Base-by-base conservation (phyloP, 2,797 vertebrate genomes). In the Hemibagrus guttatus region DNA sequence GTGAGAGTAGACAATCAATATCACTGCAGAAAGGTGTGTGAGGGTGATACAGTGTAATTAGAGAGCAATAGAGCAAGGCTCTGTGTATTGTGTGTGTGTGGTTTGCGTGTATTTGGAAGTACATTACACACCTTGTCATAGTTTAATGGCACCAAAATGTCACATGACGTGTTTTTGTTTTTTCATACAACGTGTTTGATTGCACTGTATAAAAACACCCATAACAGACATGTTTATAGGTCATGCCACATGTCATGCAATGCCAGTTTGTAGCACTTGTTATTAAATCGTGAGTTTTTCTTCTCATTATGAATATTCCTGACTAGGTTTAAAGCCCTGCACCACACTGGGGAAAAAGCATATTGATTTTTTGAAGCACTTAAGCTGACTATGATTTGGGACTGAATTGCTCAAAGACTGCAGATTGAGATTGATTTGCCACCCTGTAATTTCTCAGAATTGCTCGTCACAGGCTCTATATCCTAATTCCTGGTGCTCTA, bases 1-100 rank as follows among this genome's bases (percentile, higher is more conserved):
- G 80, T 93, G 93, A 95, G 79, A 86, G 90, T 76, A 94, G 90
- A 93, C 93, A 94, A 95, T 95, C 94, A 94, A 95, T 95, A 92
- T 85, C 74, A 88, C 91, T 92, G 92, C 89, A 89, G 88, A 88
- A 88, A 94, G 90, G 92, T 94, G 92, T 90, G 87, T 64, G 64
- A 83, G 89, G 79, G 39, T 87, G 91, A 88, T 88, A 86, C 88
- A 88, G 88, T 87, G 89, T 93, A 86, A 87, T 94, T 93, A 94
- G 90, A 86, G 87, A 61, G 84, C 63, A 86, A 84, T 87, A 76
- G 68, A 85, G 89, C 90, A 88, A 93, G 75, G 76, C 63, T 89
- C 87, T 72, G 87, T 88, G 90, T 74, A 26, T 54, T 28, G 39
- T 46, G 63, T 59, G 58, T 68, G n/a, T 83, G 49, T 39, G 31